Evolutionary conservation across 1,140 invertebrate species (phyloP), one percentile per base, ranked within the genome.

Genomic region (Conus betulinus): DNA sequence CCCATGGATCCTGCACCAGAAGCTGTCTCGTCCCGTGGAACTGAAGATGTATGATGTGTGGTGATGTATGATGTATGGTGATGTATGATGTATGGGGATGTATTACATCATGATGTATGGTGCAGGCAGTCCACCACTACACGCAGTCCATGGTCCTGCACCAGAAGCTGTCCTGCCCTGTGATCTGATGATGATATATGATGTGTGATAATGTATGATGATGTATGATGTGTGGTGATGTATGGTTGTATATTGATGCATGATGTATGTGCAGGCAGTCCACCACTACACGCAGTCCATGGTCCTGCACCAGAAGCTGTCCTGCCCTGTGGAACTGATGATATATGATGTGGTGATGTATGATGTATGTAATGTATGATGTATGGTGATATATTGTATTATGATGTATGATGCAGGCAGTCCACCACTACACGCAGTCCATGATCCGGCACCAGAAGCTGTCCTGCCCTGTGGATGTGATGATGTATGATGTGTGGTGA

Each of bases 361-460:
- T 39, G 39, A 39, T 39, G 39, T 39, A 3, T 39, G 39, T 39
- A 3, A 39, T 39, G 39, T 39, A 39, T 39, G 39, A 39, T 39
- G 39, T 39, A 3, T 39, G 39, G 39, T 39, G 39, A 39, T 39
- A 3, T 39, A 39, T 39, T 39, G 39, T 39, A 3, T 39, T 39
- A 39, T 39, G 39, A 39, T 39, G 39, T 39, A 39, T 39, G 39
- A 3, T 39, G 39, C 39, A 84, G 82, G 82, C 53, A 11, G 25
- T 63, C 55, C 11, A 84, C 53, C n/a, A 84, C 82, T 63, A 84
- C 82, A 84, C 53, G 25, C 25, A 84, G 25, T 60, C 82, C 3
- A 85, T 91, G 71, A 84, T 88, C 1, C 20, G 87, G 7, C 90
- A 91, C 53, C 23, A 84, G 53, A 67, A 88, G 74, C 60, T 85